Evolutionary conservation across 1,140 invertebrate genomes (phyloP), one percentile per base, ranked within the genome.

Genomic region (Eumeta japonica): DNA sequence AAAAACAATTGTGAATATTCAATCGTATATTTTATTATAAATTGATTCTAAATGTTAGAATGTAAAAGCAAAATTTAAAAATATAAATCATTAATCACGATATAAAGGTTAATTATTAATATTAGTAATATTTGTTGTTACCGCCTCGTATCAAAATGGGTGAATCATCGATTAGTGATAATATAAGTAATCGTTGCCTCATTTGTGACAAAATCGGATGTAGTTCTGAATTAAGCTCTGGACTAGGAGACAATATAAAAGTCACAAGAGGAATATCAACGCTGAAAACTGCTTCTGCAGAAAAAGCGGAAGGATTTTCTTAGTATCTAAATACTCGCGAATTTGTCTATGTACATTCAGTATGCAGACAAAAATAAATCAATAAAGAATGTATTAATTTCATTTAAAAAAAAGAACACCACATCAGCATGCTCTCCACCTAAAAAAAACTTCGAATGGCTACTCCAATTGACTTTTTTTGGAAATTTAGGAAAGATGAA

Each of bases 301-400:
- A 24, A n/a, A 24, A n/a, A 24, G 20, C 20, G 20, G 20, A 24
- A 7, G 20, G 20, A n/a, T n/a, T 24, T 5, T 24, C 20, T 24
- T n/a, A 24, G 20, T 24, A 24, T 24, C n/a, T 24, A 24, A n/a
- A 24, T n/a, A n/a, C 20, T 24, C 20, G 20, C 20, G 20, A 24
- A 24, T 24, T 24, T 24, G 20, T 24, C 20, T 24, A 24, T n/a
- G 20, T 24, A n/a, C 20, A 24, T 24, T 24, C 20, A n/a, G 20
- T 24, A 24, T 24, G 20, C 20, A 24, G 20, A 24, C 20, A n/a
- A 24, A 24, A 24, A 24, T 24, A 24, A 5, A 24, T 24, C 20
- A 24, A 24, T 24, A 24, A 24, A 24, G 20, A n/a, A 24, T 24
- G 20, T n/a, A n/a, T n/a, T n/a, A n/a, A n/a, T n/a, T n/a, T n/a